A percentile compares a stretch with the other conserved stretches of the same genome.
These are phyloP conservation scores for Oxygymnocypris stewartii DNA, from an alignment of 2,113 vertebrate genomes.

Conservation along the genomic window DNA sequence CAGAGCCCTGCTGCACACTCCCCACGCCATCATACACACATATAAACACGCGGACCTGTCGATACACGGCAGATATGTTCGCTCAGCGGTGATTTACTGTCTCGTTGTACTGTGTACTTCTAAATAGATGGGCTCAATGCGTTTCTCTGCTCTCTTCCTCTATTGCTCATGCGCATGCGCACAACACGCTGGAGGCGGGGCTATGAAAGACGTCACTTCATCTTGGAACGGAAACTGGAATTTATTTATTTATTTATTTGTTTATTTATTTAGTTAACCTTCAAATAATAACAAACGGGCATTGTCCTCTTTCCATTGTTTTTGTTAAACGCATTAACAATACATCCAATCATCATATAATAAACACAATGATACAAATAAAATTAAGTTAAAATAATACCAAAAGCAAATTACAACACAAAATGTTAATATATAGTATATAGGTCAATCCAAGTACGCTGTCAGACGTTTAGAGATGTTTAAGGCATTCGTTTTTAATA, in stretches of 20 bases:
- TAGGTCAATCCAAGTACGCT: too few relatives aligned
- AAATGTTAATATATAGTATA: too few relatives aligned
- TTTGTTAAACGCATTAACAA: too few relatives aligned
- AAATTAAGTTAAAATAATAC: too few relatives aligned
- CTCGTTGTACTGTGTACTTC: background rate
- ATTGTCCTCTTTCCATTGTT: too few relatives aligned
- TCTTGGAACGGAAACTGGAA: background rate
- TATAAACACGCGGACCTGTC: background rate
- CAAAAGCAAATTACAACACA: too few relatives aligned
- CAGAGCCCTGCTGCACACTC: conserved; percentile 68
- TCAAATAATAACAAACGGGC: too few relatives aligned
- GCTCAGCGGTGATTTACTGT: background rate
- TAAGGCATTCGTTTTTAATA: too few relatives aligned
- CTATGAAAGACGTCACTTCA: background rate
- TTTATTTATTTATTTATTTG: background rate
- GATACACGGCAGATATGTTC: background rate
- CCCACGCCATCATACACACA: conserved; percentile 70
- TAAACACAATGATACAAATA: too few relatives aligned
- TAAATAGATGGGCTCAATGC: background rate
- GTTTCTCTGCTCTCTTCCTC: conserved; percentile 6
- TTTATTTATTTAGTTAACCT: background rate
- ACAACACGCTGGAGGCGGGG: background rate
- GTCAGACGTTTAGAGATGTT: too few relatives aligned
- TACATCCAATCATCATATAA: too few relatives aligned
- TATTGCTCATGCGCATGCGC: conserved; percentile 21